These are phyloP conservation scores for Chaetura pelagica DNA, from an alignment of 2,113 vertebrate species.

Conservation along the genomic window DNA sequence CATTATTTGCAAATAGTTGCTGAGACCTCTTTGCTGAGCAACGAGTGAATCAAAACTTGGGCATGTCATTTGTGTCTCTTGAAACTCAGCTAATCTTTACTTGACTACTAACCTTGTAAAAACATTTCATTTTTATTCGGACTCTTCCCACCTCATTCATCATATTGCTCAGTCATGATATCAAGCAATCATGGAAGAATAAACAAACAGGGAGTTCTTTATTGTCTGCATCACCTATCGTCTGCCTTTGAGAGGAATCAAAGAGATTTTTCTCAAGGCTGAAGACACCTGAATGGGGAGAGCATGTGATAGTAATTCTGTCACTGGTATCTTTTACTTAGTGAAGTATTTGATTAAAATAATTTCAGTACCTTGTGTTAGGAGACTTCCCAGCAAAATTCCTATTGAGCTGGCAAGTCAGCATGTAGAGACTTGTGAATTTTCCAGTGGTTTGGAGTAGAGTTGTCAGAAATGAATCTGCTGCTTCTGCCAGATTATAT, in stretches of 20 bases:
- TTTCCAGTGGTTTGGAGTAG: background rate
- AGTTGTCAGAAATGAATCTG: background rate
- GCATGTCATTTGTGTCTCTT: background rate
- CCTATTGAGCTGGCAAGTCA: background rate
- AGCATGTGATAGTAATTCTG: background rate
- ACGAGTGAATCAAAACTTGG: background rate
- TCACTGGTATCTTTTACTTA: background rate
- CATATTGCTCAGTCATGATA: background rate
- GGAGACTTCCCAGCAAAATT: background rate
- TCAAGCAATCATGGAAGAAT: slow-evolving; percentile 25
- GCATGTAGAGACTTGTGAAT: background rate
- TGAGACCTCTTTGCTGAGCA: background rate
- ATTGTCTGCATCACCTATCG: background rate
- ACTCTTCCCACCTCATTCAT: slow-evolving; percentile 5
- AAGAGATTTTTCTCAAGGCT: background rate
- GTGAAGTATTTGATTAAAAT: background rate
- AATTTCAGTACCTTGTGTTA: background rate
- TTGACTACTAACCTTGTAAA: slow-evolving; percentile 21
- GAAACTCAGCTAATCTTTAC: slow-evolving; percentile 5
- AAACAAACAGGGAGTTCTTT: slow-evolving; percentile 29
- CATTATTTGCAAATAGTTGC: background rate
- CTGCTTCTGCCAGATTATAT: slow-evolving; percentile 38
- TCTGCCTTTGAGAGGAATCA: background rate
- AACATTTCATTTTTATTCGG: slow-evolving; percentile 6
- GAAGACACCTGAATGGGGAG: background rate